A percentile compares a stretch with the other conserved stretches of the same genome.
Evolutionary conservation across 2,888 invertebrate species (phyloP).

Genomic region (Abscondita cerata): DNA sequence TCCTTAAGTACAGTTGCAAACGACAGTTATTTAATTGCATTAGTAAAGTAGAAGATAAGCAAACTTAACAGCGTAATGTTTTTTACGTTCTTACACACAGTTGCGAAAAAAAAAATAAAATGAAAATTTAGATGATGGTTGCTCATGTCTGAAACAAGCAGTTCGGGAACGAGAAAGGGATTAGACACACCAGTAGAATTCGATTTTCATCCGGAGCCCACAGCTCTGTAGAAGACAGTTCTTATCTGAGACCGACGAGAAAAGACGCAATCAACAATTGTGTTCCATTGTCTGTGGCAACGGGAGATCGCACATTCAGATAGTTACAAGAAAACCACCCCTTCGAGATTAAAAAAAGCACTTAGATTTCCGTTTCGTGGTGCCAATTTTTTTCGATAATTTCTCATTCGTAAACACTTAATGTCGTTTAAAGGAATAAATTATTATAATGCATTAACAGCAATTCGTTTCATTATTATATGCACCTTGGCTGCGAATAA

Average conservation of each 20-base stretch:
- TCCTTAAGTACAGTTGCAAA: too few relatives aligned
- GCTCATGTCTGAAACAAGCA: constrained; percentile 33
- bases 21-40: too few relatives aligned
- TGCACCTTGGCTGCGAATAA: constrained; percentile 3
- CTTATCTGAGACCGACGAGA: constrained; percentile 47
- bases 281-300: constrained; percentile 44
- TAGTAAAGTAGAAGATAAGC: too few relatives aligned
- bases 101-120: constrained; percentile 33
- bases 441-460: too few relatives aligned
- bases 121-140: constrained; percentile 27
- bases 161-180: constrained; percentile 40
- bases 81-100: too few relatives aligned
- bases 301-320: constrained; percentile 46
- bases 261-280: constrained; percentile 49
- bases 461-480: too few relatives aligned
- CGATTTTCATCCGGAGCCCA: constrained; percentile 45
- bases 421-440: constrained; percentile 9
- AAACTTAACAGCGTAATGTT: too few relatives aligned
- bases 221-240: constrained; percentile 46
- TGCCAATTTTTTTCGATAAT: too few relatives aligned
- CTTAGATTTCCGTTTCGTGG: not conserved
- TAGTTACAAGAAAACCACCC: constrained; percentile 34
- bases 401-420: too few relatives aligned
- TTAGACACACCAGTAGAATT: constrained; percentile 47
- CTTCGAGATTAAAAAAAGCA: constrained; percentile 13